Conservation (phyloP, 2,888 invertebrate genomes). For the Polymixis lichenea region DNA sequence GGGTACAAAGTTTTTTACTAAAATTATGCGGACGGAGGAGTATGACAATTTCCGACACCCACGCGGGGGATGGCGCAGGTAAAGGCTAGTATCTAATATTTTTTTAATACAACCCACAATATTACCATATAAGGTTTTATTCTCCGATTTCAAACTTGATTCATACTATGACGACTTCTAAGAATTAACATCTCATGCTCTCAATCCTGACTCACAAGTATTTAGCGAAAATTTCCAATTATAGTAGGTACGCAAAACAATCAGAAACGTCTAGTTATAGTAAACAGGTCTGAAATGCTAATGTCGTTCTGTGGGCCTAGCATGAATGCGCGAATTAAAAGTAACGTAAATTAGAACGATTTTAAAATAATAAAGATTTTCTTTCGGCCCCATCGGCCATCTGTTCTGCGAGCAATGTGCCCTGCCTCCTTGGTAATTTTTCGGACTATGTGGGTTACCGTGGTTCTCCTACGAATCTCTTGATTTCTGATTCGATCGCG, state of each 20-base stretch:
- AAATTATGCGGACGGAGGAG: no score
- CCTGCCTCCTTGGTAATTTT: no score
- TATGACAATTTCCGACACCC: no score
- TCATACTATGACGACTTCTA: constrained; percentile 46
- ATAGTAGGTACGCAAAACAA: constrained; percentile 11
- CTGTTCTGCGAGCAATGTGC: no score
- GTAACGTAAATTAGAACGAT: not conserved
- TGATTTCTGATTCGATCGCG: no score
- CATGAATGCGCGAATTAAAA: not conserved
- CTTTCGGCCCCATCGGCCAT: no score
- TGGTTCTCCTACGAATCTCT: no score
- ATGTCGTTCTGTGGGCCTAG: not conserved
- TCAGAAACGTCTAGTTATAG: constrained; percentile 11
- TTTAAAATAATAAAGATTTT: no score
- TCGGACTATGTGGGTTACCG: no score
- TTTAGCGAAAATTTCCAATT: constrained; percentile 24
- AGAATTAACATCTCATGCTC: constrained; percentile 37
- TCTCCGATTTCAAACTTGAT: constrained; percentile 34
- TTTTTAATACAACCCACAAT: constrained; percentile 26
- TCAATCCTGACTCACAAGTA: constrained; percentile 46
- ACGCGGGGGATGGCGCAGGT: no score
- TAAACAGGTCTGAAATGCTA: constrained; percentile 23
- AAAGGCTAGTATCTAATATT: not conserved
- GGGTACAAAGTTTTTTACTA: no score
- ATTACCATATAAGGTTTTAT: constrained; percentile 50